Conservation (phyloP, 2,888 invertebrate species). For the Pterostichus madidus region DNA sequence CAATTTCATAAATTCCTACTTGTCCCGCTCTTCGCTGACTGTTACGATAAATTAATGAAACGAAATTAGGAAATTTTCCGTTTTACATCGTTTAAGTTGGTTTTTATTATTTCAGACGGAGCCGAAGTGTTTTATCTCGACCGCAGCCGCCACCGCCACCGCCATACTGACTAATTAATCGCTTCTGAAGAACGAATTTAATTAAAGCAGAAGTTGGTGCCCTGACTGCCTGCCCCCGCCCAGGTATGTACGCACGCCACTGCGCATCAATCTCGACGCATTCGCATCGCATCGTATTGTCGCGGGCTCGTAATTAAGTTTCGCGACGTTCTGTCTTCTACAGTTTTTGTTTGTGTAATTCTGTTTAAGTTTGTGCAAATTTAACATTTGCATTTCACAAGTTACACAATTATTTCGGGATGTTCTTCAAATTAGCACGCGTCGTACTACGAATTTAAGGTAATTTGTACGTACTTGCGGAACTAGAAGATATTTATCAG, state of each 20-base stretch:
- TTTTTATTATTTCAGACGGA: slow-evolving; percentile 64
- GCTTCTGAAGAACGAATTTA: slow-evolving; percentile 67
- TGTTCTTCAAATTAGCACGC: slow-evolving; percentile 66
- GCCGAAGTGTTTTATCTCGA: slow-evolving; percentile 66
- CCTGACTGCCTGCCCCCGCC: slow-evolving; percentile 12
- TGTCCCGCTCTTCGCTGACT: slow-evolving; percentile 39
- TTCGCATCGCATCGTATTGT: slow-evolving; percentile 1
- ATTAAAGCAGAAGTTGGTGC: slow-evolving; percentile 64
- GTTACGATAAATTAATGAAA: slow-evolving; percentile 66
- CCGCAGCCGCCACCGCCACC: slow-evolving; percentile 61
- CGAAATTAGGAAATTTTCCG: slow-evolving; percentile 66
- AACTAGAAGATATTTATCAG: slow-evolving; percentile 58
- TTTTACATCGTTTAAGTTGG: slow-evolving; percentile 64
- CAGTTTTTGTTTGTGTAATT: slow-evolving; percentile 67
- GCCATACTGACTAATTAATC: slow-evolving; percentile 64
- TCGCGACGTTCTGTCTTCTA: slow-evolving; percentile 61
- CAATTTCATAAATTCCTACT: slow-evolving; percentile 66
- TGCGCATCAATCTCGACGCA: slow-evolving; percentile 8
- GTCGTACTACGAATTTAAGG: slow-evolving; percentile 55
- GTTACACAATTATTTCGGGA: slow-evolving; percentile 67
- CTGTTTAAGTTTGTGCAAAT: slow-evolving; percentile 65
- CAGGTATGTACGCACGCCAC: slow-evolving; percentile 27
- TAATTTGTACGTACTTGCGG: slow-evolving; percentile 57
- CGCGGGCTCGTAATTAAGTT: slow-evolving; percentile 57
- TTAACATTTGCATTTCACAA: slow-evolving; percentile 67